These are phyloP conservation scores for Dendrolimus kikuchii DNA, from an alignment of 1,140 invertebrate genomes.

Conservation along the genomic window DNA sequence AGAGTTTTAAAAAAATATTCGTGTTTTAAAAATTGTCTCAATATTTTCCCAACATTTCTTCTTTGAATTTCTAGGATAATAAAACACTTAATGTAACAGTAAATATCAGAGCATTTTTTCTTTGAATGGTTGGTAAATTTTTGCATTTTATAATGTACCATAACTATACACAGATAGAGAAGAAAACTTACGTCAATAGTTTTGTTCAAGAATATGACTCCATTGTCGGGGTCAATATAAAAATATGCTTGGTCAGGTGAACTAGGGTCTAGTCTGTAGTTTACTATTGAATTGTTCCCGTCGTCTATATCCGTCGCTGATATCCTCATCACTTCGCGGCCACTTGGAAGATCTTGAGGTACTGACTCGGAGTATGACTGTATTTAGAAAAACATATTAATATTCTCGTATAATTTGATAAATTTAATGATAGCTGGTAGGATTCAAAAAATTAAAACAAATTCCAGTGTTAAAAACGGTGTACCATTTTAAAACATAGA, in stretches of 20 bases:
- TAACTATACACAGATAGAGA: conserved; percentile 5
- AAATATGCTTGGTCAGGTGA: conserved; percentile 80
- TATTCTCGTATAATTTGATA: conserved; percentile 7
- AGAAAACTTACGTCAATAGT: conserved; percentile 77
- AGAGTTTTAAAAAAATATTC: too few relatives aligned
- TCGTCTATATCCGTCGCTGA: conserved; percentile 92
- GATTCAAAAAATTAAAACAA: too few relatives aligned
- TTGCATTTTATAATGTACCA: background rate
- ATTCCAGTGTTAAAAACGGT: too few relatives aligned
- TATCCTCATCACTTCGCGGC: conserved; percentile 87
- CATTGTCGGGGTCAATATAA: conserved; percentile 82
- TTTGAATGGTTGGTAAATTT: too few relatives aligned
- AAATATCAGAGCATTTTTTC: too few relatives aligned
- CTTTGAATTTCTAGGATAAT: too few relatives aligned
- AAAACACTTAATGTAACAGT: too few relatives aligned
- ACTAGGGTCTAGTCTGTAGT: conserved; percentile 75
- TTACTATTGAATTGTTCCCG: conserved; percentile 86
- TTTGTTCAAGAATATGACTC: conserved; percentile 84
- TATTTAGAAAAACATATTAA: conserved; percentile 28
- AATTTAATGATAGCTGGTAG: background rate
- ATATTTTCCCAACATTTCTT: too few relatives aligned
- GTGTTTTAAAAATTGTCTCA: too few relatives aligned
- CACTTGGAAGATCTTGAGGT: conserved; percentile 79
- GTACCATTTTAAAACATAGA: too few relatives aligned
- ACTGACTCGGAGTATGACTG: conserved; percentile 84